Evolutionary conservation across 1,140 invertebrate genomes (phyloP).

Genomic region (Campoletis sonorensis): DNA sequence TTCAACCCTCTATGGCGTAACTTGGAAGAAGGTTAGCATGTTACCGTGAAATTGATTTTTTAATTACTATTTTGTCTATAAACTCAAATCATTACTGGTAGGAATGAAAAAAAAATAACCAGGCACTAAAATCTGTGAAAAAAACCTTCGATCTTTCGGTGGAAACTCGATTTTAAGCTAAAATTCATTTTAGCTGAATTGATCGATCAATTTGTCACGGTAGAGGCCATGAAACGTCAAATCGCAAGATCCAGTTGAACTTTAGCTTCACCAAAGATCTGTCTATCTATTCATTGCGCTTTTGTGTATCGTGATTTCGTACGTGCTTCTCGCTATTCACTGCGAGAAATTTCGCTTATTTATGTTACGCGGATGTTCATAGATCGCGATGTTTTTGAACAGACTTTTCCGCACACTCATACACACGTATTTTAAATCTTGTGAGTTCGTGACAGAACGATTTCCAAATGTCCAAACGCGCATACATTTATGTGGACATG

Average conservation of each 20-base stretch:
- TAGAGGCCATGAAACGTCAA: background rate
- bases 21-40: background rate
- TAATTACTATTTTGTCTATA: background rate
- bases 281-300: background rate
- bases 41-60: slow-evolving; percentile 1
- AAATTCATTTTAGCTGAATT: background rate
- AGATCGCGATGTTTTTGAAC: slow-evolving; percentile 29
- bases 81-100: background rate
- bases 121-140: too few relatives aligned
- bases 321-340: background rate
- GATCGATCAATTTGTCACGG: background rate
- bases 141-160: background rate
- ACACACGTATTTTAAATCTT: background rate
- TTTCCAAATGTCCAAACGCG: slow-evolving; percentile 7
- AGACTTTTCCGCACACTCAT: background rate
- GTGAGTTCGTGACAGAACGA: slow-evolving; percentile 37
- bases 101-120: background rate
- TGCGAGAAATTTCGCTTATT: slow-evolving; percentile 36
- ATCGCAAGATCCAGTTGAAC: background rate
- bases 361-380: slow-evolving; percentile 46
- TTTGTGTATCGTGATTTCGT: slow-evolving; percentile 16
- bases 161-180: background rate
- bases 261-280: background rate
- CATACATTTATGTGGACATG: background rate
- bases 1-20: background rate